Percentiles rank a stretch among this genome's conserved stretches.
These are phyloP conservation scores for Ctena decussata DNA, from an alignment of 2,888 invertebrate species.

Conservation along the genomic window DNA sequence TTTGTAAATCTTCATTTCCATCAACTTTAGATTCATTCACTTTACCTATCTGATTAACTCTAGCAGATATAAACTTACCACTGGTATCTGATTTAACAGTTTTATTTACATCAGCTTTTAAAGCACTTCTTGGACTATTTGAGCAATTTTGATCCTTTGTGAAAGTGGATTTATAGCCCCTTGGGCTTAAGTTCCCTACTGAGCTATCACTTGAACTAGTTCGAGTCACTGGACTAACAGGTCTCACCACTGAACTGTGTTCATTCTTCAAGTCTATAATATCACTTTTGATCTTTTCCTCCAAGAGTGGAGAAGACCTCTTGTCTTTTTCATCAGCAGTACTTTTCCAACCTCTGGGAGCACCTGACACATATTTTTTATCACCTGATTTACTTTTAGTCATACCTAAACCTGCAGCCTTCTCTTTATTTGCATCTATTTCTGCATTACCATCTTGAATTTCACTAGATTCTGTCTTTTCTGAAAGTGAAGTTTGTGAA, in stretches of 20 bases:
- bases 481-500: slow-evolving; percentile 24
- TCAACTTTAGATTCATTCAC: background rate
- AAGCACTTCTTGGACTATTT: background rate
- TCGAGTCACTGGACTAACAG: slow-evolving; percentile 56
- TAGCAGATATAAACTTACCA: background rate
- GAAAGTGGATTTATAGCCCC: slow-evolving; percentile 51
- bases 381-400: slow-evolving; percentile 20
- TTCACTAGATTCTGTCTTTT: slow-evolving; percentile 12
- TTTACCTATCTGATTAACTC: background rate
- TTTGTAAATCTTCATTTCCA: background rate
- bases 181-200: slow-evolving; percentile 52
- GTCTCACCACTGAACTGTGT: slow-evolving; percentile 39
- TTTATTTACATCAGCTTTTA: background rate
- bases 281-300: background rate
- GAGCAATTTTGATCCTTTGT: background rate
- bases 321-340: slow-evolving; percentile 13
- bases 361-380: slow-evolving; percentile 51
- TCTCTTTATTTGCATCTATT: background rate
- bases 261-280: background rate
- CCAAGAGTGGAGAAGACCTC: background rate
- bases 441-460: background rate
- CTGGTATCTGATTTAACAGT: background rate
- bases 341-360: slow-evolving; percentile 59
- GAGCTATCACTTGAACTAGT: slow-evolving; percentile 49
- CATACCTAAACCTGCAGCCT: slow-evolving; percentile 23